Evolutionary conservation across 92 coral and sea anemone genomes (phyloP).

Genomic region (Bergia sp.): DNA sequence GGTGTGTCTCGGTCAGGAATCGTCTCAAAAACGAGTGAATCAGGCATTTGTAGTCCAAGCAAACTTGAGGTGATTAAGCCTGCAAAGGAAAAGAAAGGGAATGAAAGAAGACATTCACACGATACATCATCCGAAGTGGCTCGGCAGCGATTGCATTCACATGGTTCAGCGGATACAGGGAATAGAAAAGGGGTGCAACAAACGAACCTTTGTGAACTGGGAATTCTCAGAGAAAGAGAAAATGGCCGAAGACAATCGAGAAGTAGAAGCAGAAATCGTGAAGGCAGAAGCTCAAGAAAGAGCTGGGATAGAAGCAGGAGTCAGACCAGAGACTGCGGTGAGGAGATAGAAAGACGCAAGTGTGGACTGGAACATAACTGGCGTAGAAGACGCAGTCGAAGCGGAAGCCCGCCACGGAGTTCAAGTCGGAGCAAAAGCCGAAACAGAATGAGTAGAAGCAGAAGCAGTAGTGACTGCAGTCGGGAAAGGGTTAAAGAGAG

Average conservation of each 20-base stretch:
- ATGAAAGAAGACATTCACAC: not conserved
- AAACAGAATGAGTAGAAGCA: not conserved
- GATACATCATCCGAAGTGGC: not conserved
- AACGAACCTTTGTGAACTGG: not conserved
- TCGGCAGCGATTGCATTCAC: not conserved
- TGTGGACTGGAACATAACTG: not conserved
- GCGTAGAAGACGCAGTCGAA: not conserved
- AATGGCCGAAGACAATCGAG: not conserved
- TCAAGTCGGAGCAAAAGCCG: slow-evolving; percentile 10
- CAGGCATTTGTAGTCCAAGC: not conserved
- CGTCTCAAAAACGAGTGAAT: not conserved
- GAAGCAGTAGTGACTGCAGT: not conserved
- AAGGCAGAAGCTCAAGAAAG: not conserved
- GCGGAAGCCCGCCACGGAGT: not conserved
- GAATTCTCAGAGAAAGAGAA: not conserved
- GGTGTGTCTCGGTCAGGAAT: not conserved
- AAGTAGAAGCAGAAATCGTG: not conserved
- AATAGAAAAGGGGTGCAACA: not conserved
- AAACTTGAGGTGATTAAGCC: not conserved
- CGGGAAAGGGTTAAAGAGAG: not conserved
- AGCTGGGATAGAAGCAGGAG: not conserved
- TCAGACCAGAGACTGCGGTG: not conserved
- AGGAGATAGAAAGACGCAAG: not conserved
- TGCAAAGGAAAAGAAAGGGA: not conserved
- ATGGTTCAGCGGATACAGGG: not conserved